Evolutionary conservation across 2,113 vertebrate genomes (phyloP).

Genomic region (Macquaria ambigua): DNA sequence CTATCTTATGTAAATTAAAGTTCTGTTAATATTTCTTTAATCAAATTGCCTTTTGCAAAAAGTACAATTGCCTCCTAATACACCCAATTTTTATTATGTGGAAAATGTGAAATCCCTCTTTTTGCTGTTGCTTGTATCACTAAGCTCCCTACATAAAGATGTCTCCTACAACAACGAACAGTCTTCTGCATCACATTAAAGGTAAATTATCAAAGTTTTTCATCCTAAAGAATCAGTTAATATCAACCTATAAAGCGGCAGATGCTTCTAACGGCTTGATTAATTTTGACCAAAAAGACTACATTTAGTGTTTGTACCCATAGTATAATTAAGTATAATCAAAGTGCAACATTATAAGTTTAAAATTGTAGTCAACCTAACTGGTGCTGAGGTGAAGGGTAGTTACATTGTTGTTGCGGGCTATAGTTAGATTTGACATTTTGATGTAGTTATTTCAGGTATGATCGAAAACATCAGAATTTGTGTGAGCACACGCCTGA

Average conservation of each 20-base stretch:
- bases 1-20: conserved; percentile 10
- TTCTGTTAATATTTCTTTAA: conserved; percentile 44
- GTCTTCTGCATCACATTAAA: conserved; percentile 48
- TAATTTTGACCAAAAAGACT: background rate
- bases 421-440: background rate
- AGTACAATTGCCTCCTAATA: background rate
- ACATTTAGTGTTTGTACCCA: background rate
- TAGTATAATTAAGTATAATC: background rate
- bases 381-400: conserved; percentile 1
- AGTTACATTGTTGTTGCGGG: background rate
- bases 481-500: background rate
- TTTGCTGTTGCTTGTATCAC: conserved; percentile 22
- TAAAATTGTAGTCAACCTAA: background rate
- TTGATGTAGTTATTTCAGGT: background rate
- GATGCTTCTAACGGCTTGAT: background rate
- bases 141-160: background rate
- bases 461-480: no score
- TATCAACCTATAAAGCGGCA: background rate
- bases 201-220: conserved; percentile 17
- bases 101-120: conserved; percentile 17
- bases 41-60: conserved; percentile 27
- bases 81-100: conserved; percentile 19
- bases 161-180: conserved; percentile 20
- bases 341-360: background rate
- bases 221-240: background rate